Conservation (phyloP, 30 jellyfish, hydroid and myxozoan species). For the Phacellophora camtschatica region DNA sequence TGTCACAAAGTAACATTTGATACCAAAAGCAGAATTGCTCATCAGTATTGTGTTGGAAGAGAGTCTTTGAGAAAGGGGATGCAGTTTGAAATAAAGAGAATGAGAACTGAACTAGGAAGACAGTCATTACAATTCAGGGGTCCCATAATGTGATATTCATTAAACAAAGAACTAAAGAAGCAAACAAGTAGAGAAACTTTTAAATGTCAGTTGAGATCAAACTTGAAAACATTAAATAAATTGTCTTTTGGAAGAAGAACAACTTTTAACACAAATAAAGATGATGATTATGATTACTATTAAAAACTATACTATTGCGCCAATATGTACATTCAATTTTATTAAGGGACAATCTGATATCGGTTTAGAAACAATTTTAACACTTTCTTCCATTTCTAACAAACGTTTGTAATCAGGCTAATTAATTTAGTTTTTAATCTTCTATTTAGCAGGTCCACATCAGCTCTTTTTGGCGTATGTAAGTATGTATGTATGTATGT, state of each 20-base stretch:
- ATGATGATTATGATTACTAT: constrained; percentile 23
- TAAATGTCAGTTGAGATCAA: constrained; percentile 34
- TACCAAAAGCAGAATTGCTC: no score
- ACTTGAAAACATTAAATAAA: constrained; percentile 23
- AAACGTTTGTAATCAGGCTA: constrained; percentile 31
- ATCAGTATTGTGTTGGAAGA: constrained; percentile 24
- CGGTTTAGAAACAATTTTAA: constrained; percentile 24
- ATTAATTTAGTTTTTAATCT: constrained; percentile 6
- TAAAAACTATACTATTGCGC: constrained; percentile 23
- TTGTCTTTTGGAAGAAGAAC: constrained; percentile 43
- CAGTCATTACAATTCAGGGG: constrained; percentile 41
- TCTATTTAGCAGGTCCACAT: constrained; percentile 41
- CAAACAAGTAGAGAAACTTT: constrained; percentile 34
- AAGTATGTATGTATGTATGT: constrained; percentile 45
- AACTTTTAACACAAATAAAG: constrained; percentile 23
- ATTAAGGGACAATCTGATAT: no score
- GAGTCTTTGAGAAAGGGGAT: constrained; percentile 32
- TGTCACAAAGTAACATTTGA: no score
- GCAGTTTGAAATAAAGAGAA: constrained; percentile 1
- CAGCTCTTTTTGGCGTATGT: constrained; percentile 12
- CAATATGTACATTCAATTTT: not conserved
- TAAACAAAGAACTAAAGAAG: constrained; percentile 34
- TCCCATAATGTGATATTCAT: constrained; percentile 15
- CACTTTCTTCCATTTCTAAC: constrained; percentile 20
- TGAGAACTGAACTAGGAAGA: constrained; percentile 59